Conservation (phyloP, 2,797 vertebrate species). For the Spinibarbus caldwelli region DNA sequence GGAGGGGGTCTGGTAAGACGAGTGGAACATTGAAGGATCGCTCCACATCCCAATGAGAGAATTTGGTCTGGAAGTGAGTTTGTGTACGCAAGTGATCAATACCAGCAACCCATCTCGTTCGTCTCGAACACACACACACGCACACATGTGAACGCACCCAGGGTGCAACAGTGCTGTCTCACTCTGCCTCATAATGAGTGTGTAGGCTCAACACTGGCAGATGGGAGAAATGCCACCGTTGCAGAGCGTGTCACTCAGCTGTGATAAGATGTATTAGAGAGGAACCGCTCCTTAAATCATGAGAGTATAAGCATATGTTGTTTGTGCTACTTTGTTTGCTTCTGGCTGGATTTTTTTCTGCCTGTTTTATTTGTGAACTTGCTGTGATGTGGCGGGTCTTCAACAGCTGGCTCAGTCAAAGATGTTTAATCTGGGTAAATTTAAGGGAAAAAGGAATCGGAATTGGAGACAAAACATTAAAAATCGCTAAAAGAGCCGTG, state of each 20-base stretch:
- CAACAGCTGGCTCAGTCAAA: slow-evolving; percentile 73
- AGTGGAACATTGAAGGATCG: slow-evolving; percentile 42
- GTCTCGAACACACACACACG: slow-evolving; percentile 62
- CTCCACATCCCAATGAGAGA: slow-evolving; percentile 35
- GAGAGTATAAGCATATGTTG: slow-evolving; percentile 79
- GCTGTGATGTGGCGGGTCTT: slow-evolving; percentile 66
- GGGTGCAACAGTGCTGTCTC: slow-evolving; percentile 54
- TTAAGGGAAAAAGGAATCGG: slow-evolving; percentile 8
- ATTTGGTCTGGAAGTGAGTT: slow-evolving; percentile 45
- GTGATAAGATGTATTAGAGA: slow-evolving; percentile 80
- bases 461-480: slow-evolving; percentile 5
- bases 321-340: slow-evolving; percentile 75
- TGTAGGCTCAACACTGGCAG: slow-evolving; percentile 80
- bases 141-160: slow-evolving; percentile 48
- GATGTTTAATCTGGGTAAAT: slow-evolving; percentile 45
- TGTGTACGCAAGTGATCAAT: slow-evolving; percentile 76
- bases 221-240: slow-evolving; percentile 82
- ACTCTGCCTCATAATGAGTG: slow-evolving; percentile 83
- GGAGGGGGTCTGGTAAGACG: slow-evolving; percentile 35
- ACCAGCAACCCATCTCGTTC: slow-evolving; percentile 73
- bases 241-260: slow-evolving; percentile 86
- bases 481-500: slow-evolving; percentile 5
- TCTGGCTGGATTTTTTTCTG: slow-evolving; percentile 54
- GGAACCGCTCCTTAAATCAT: slow-evolving; percentile 73
- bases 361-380: slow-evolving; percentile 69